A percentile compares a stretch with the other conserved stretches of the same genome.
These are phyloP conservation scores for Oreochromis spilurus DNA, from an alignment of 2,113 vertebrate genomes.

Conservation along the genomic window DNA sequence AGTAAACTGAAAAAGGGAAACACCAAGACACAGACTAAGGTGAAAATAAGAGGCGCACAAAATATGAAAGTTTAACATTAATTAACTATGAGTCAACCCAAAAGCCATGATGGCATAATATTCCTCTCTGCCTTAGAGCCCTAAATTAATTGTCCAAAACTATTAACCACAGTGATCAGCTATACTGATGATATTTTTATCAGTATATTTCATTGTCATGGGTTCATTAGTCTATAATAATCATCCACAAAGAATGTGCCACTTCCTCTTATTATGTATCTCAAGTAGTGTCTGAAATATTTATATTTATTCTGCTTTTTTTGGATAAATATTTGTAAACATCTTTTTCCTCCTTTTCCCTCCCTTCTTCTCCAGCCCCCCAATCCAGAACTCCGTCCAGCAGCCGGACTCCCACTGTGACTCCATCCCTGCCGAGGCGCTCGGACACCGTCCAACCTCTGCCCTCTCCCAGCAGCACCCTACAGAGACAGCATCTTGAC, in stretches of 20 bases:
- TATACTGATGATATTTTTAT: background rate
- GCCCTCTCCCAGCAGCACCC: constrained; percentile 60
- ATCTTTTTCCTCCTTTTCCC: background rate
- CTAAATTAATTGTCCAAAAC: background rate
- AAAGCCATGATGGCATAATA: background rate
- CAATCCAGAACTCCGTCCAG: constrained; percentile 63
- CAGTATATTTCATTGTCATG: background rate
- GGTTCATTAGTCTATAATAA: background rate
- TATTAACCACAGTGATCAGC: background rate
- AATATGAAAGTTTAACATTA: background rate
- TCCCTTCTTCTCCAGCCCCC: constrained; percentile 65
- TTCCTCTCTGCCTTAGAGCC: background rate
- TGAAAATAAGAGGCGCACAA: background rate
- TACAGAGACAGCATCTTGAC: constrained; percentile 23
- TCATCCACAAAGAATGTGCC: background rate
- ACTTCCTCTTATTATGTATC: background rate
- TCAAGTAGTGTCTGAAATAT: background rate
- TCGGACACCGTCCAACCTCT: constrained; percentile 71
- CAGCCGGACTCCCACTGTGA: constrained; percentile 41
- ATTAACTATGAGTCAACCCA: background rate
- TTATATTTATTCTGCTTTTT: background rate
- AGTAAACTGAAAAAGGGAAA: background rate
- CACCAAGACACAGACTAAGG: background rate
- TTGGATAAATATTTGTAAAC: background rate
- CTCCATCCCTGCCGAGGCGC: constrained; percentile 59